These are phyloP conservation scores for Vireo altiloquus DNA, from an alignment of 2,113 vertebrate species.

Conservation along the genomic window DNA sequence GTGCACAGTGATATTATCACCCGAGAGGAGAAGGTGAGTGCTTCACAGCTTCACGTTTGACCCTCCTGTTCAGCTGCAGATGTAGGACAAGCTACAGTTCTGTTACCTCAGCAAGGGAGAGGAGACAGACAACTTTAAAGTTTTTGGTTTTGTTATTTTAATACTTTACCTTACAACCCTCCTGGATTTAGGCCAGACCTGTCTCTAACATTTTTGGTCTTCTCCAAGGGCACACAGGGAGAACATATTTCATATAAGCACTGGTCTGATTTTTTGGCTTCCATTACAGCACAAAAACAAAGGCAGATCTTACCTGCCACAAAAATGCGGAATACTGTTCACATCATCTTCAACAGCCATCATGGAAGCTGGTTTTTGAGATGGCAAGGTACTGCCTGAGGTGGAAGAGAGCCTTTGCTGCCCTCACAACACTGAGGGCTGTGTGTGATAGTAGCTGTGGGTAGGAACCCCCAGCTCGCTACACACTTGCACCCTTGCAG, in stretches of 20 bases:
- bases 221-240: slow-evolving; percentile 3
- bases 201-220: neutral
- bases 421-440: rapidly evolving
- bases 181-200: slow-evolving; percentile 29
- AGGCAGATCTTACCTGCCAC: neutral
- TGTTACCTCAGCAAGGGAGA: slow-evolving; percentile 12
- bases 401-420: neutral
- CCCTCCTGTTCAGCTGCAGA: neutral
- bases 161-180: slow-evolving; percentile 32
- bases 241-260: neutral
- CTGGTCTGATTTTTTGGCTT: neutral
- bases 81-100: slow-evolving; percentile 10
- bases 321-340: neutral
- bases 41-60: neutral
- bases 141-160: neutral
- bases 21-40: neutral
- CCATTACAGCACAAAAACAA: slow-evolving; percentile 9
- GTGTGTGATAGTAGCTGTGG: neutral
- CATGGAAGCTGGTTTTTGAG: neutral
- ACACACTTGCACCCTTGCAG: neutral
- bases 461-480: neutral
- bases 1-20: neutral
- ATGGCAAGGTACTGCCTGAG: neutral
- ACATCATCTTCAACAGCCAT: neutral
- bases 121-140: neutral